Evolutionary conservation across 2,888 invertebrate genomes (phyloP).

Genomic region (Hoplodrina ambigua): DNA sequence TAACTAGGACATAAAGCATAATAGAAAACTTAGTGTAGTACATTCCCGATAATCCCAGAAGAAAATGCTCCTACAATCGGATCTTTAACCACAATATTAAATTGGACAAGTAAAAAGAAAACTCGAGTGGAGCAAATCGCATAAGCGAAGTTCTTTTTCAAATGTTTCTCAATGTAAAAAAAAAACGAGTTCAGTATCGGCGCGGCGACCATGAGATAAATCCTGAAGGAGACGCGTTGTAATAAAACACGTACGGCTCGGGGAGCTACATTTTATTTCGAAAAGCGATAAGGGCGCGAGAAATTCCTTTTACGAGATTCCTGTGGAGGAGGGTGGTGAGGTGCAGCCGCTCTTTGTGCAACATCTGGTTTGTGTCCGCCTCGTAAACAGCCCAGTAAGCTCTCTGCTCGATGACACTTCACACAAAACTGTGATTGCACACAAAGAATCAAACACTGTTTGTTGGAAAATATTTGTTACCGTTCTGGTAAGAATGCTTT

Average conservation of each 20-base stretch:
- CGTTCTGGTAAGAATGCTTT: slow-evolving; percentile 1
- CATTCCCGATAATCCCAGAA: slow-evolving; percentile 7
- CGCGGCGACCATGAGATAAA: slow-evolving; percentile 85
- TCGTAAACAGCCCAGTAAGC: slow-evolving; percentile 61
- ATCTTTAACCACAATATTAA: slow-evolving; percentile 39
- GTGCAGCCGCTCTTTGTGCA: slow-evolving; percentile 77
- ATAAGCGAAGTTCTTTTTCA: slow-evolving; percentile 79
- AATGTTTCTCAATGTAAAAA: slow-evolving; percentile 77
- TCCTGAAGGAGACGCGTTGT: slow-evolving; percentile 86
- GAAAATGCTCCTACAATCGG: slow-evolving; percentile 6
- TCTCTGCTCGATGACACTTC: slow-evolving; percentile 60
- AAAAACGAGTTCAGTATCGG: slow-evolving; percentile 78
- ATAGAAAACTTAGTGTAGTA: slow-evolving; percentile 8
- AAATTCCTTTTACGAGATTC: slow-evolving; percentile 89
- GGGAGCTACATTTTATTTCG: slow-evolving; percentile 89
- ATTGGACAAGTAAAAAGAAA: slow-evolving; percentile 66
- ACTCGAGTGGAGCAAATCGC: slow-evolving; percentile 76
- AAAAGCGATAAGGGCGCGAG: slow-evolving; percentile 89
- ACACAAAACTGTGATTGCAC: slow-evolving; percentile 60
- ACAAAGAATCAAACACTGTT: slow-evolving; percentile 37
- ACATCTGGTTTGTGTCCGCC: slow-evolving; percentile 85
- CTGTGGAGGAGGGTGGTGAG: slow-evolving; percentile 77
- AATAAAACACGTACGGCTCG: slow-evolving; percentile 89
- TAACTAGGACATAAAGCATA: background rate
- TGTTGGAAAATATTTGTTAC: slow-evolving; percentile 32